Evolutionary conservation across 2,113 vertebrate genomes (phyloP), one percentile per base, ranked within the genome.

Genomic region (Toxostoma redivivum): DNA sequence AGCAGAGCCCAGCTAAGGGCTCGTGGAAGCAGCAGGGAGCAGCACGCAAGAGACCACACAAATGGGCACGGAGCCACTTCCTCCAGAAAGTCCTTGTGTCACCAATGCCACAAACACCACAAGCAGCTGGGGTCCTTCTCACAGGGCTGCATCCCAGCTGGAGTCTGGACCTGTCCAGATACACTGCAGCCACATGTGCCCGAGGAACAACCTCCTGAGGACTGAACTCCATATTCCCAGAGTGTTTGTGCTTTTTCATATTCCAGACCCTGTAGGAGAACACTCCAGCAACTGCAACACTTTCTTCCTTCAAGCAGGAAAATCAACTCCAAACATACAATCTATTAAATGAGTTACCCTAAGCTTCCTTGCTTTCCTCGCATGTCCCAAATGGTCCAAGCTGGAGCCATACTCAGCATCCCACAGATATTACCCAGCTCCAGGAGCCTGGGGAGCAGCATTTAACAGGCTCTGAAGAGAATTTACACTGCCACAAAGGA

Each of bases 1-100:
- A 37, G 16, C 15, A 74, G 47, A 78, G 23, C 23, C 35, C 16
- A 58, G 56, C 18, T 45, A 20, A 76, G 33, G 50, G 45, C 30
- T 86, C 5, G 4, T 23, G 31, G 51, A 64, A 65, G 50, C 33
- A 81, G 67, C 35, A 33, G 74, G 5, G 22, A 61, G 8, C 8
- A 42, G 33, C 44, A 15, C 1, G 0, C 2, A 20, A 50, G 47
- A 67, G 23, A 48, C 7, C 33, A 27, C 1, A 0, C 0, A 0
- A 84, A 61, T 1, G 3, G 57, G 44, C 27, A 73, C 0, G 2
- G 48, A 64, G 58, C 48, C 0, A 0, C 53, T 22, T 37, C 64
- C 64, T 50, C 23, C 28, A 8, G 50, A 28, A 58, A 5, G 22
- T 19, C 20, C 25, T 67, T 77, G 62, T 69, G 47, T 16, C 64